Evolutionary conservation across 2,113 vertebrate genomes (phyloP).

Genomic region (Jacana jacana): DNA sequence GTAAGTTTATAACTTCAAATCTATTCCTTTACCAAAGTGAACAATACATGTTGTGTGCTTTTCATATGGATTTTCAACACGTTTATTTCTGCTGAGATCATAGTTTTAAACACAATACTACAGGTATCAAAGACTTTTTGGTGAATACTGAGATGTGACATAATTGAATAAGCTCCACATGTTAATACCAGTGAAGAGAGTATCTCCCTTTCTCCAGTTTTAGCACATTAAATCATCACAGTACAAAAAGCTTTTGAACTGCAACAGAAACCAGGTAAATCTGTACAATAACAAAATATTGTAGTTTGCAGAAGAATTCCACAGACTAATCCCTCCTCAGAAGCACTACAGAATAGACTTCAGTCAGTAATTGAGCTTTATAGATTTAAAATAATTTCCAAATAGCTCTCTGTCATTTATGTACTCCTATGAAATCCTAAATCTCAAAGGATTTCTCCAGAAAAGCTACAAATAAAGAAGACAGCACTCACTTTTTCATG

Average conservation of each 20-base stretch:
- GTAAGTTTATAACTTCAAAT: background rate
- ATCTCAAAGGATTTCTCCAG: background rate
- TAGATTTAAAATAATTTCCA: background rate
- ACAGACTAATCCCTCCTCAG: background rate
- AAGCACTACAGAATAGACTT: background rate
- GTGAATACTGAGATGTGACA: background rate
- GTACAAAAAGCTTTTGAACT: background rate
- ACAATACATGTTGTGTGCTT: background rate
- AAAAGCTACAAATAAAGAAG: background rate
- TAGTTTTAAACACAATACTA: background rate
- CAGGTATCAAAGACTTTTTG: background rate
- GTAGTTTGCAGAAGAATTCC: background rate
- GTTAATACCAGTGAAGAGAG: background rate
- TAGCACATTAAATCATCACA: background rate
- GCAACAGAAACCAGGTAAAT: background rate
- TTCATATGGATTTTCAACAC: background rate
- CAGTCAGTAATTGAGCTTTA: background rate
- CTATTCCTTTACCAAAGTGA: background rate
- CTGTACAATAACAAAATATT: background rate
- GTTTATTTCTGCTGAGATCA: background rate
- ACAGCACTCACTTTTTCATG: slow-evolving; percentile 56
- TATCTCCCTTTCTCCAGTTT: background rate
- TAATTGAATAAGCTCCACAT: background rate
- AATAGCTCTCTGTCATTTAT: background rate
- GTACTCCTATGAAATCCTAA: background rate